phyloP scores from a whole-genome alignment of 2,888 invertebrate species.

The Lithosia quadra region DNA sequence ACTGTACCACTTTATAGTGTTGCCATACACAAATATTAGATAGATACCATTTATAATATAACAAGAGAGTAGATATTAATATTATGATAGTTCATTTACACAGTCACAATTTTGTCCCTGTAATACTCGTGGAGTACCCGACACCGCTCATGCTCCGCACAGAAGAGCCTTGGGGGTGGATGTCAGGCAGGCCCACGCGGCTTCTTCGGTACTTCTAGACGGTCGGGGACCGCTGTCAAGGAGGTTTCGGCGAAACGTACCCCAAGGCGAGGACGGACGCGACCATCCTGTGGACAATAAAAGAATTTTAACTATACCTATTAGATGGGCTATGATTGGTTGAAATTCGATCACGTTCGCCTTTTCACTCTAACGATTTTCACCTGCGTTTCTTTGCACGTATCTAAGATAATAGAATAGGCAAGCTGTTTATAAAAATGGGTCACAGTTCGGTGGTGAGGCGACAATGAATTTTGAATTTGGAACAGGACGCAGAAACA shows the following conservation, averaged over 20 bases:
- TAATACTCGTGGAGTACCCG: constrained; percentile 73
- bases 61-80: background rate
- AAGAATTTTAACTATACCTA: background rate
- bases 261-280: constrained; percentile 64
- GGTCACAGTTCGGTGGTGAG: too few species aligned
- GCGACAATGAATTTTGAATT: too few species aligned
- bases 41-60: background rate
- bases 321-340: too few species aligned
- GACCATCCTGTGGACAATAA: constrained; percentile 32
- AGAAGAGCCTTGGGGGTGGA: constrained; percentile 74
- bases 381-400: too few species aligned
- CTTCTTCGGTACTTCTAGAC: constrained; percentile 51
- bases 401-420: too few species aligned
- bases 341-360: too few species aligned
- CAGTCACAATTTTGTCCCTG: constrained; percentile 39
- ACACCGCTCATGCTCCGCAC: constrained; percentile 75
- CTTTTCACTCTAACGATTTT: background rate
- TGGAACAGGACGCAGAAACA: too few species aligned
- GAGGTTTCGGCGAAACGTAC: constrained; percentile 80
- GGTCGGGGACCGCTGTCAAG: constrained; percentile 62
- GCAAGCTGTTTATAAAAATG: too few species aligned
- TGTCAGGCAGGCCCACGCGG: constrained; percentile 76
- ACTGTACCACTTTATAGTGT: background rate
- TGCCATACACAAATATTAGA: background rate
- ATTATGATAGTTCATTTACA: background rate